Base-by-base conservation (phyloP, 2,888 invertebrate genomes). In the Chymomyza amoena region DNA sequence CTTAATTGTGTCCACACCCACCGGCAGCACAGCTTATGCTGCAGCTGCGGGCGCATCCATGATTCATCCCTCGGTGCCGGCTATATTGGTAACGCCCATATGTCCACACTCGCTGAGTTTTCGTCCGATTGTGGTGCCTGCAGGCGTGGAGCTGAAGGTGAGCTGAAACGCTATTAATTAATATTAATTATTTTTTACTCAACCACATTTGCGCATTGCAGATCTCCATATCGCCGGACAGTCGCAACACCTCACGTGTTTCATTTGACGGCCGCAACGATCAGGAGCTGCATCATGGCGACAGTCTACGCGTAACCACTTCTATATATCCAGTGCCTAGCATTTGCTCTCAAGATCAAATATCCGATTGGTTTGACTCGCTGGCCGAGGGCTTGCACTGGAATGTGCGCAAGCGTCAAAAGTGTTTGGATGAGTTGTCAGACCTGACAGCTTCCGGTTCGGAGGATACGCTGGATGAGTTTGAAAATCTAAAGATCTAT, bases 11-110 rank as follows among this genome's bases (percentile, higher is more conserved):
- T 98, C 84, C 98, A 96, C 92, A 94, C 98, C 72, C 98, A 98
- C 89, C 0, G 98, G 99, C 64, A 97, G 97, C 86, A 98, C 98
- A 0, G 98, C 98, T 0, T 98, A 98, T 92, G 97, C 98, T 0
- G 97, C 97, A n/a, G 97, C 98, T 0, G 98, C 99, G 3, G 99
- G 99, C 36, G 98, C 99, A 18, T 98, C 98, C 66, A 98, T 99
- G 98, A 97, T 99, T 89, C 99, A 99, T 92, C 99, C 99, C 4
- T 97, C 97, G 45, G 98, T 99, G 65, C 98, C 98, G 10, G 98
- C 98, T 36, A 97, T 99, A 85, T 97, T 99, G 96, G 97, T 99
- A 66, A 98, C 98, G 2, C 99, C 99, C 32, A 98, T 99, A 90
- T 99, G 99, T 90, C 98, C 99, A 7, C 99, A 99, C 93, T 98